Base-by-base conservation (phyloP, 2,797 vertebrate genomes). In the Antrozous pallidus region DNA sequence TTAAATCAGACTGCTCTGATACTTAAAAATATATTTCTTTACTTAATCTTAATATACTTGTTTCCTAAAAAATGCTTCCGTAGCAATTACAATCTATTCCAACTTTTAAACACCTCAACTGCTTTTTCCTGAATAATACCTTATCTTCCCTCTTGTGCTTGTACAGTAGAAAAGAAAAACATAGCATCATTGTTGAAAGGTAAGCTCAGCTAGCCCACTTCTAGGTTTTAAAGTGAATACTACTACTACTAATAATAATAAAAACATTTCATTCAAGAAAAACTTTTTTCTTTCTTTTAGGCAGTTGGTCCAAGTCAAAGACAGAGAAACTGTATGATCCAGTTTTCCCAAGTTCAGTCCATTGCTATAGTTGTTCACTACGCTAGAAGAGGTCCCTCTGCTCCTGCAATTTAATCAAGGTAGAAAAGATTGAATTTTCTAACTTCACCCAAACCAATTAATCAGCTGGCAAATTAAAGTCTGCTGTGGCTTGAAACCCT, bases 391-490 rank as follows among this genome's bases (percentile, higher is more conserved):
- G 17, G 38, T 89, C 51, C 75, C 88, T 91, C 33, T 88, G 49
- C 38, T 91, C 77, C 69, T 49, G 7, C 45, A 87, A 84, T 94
- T 93, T 94, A 92, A 96, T 87, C 92, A 94, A 73, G 61, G 65
- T 63, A 93, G 49, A 95, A 96, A 86, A 83, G 67, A 94, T 77
- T 95, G 71, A 77, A 88, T 96, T 94, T 94, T 67, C 61, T 90
- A 78, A 94, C 86, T 92, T 96, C 31, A 83, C 79, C 58, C 93
- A 96, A 91, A 79, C 54, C 86, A 97, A 83, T 94, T 96, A 94
- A 94, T 95, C 94, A 96, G 70, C 78, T 31, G 61, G 71, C 69
- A 97, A 91, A 95, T 96, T 89, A 97, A 97, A 96, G 83, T 84
- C 91, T 88, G 14, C 61, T 80, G 51, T 91, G 74, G 75, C 78